A percentile compares a stretch with the other conserved stretches of the same genome.
phyloP scores from a whole-genome alignment of 2,797 vertebrate genomes.

The Peromyscus eremicus region DNA sequence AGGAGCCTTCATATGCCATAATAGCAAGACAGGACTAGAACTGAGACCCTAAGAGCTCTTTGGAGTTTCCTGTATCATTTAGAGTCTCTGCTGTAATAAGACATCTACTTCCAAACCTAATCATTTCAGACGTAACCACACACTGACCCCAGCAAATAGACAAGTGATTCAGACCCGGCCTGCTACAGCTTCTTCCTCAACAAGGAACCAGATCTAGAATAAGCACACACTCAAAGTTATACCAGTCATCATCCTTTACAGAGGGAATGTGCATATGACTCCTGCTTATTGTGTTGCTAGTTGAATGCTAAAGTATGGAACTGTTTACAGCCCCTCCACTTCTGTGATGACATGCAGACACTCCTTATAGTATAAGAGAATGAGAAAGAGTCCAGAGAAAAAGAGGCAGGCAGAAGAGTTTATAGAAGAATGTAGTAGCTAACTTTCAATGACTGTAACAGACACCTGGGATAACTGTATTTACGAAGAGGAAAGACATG shows the following conservation, averaged over 20 bases:
- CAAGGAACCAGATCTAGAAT: neutral
- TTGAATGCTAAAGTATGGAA: neutral
- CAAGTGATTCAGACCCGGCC: neutral
- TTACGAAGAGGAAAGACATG: neutral
- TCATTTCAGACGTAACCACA: neutral
- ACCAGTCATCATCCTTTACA: neutral
- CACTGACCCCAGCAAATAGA: neutral
- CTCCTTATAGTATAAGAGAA: neutral
- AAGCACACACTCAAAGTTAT: neutral
- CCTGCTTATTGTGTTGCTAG: neutral
- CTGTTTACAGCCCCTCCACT: neutral
- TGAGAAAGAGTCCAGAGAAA: neutral
- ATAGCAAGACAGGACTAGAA: neutral
- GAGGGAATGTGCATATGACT: neutral
- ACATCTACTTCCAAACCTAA: neutral
- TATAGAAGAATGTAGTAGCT: neutral
- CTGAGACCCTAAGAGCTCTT: neutral
- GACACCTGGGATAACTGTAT: neutral
- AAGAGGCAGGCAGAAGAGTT: neutral
- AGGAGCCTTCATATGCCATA: neutral
- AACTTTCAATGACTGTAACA: neutral
- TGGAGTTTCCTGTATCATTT: neutral
- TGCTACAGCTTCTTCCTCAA: neutral
- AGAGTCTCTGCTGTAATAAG: neutral
- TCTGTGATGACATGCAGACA: neutral